Percentiles rank a stretch among this genome's conserved stretches.
Conservation (phyloP, 2,888 invertebrate genomes). For the Leptura quadrifasciata region DNA sequence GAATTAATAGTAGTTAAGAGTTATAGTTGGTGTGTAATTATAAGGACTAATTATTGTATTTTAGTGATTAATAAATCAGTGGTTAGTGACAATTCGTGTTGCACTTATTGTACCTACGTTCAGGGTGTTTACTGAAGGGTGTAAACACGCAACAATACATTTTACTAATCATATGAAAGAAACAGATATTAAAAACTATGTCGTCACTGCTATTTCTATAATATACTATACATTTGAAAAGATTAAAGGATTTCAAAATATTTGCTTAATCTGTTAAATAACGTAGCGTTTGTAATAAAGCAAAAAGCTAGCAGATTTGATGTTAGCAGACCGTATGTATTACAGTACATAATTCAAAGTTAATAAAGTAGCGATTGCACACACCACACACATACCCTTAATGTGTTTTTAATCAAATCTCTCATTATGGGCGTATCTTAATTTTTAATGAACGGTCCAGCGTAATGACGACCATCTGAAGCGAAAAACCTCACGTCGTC, state of each 20-base stretch:
- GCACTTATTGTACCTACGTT: too few species aligned
- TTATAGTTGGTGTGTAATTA: too few species aligned
- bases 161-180: too few species aligned
- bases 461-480: conserved; percentile 57
- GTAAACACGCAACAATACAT: too few species aligned
- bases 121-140: too few species aligned
- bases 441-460: conserved; percentile 72
- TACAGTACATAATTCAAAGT: conserved; percentile 49
- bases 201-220: too few species aligned
- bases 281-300: background rate
- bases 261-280: background rate
- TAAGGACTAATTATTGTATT: too few species aligned
- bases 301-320: conserved; percentile 21
- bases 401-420: conserved; percentile 74
- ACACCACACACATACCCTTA: conserved; percentile 66
- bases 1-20: too few species aligned
- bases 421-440: conserved; percentile 72
- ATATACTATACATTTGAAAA: too few species aligned
- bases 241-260: background rate
- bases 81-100: too few species aligned
- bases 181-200: too few species aligned
- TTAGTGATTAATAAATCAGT: too few species aligned
- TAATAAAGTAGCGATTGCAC: conserved; percentile 52
- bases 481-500: conserved; percentile 48
- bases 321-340: conserved; percentile 24